A percentile compares a stretch with the other conserved stretches of the same genome.
These are phyloP conservation scores for Enteromius mattozi DNA, from an alignment of 2,797 vertebrate species.

Conservation along the genomic window DNA sequence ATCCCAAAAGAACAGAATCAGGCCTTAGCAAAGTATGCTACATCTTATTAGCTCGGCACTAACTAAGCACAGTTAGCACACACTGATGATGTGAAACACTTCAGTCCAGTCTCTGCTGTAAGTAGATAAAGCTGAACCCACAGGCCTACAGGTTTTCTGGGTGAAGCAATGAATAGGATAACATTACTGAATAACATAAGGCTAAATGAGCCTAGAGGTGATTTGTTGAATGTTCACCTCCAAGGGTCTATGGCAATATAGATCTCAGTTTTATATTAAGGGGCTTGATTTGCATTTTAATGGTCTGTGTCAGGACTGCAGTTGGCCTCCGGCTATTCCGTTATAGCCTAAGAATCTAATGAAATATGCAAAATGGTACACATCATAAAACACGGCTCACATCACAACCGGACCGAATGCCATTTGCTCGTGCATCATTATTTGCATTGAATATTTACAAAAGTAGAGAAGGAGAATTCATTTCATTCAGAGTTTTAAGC, in stretches of 20 bases:
- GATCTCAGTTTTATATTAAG: slow-evolving; percentile 69
- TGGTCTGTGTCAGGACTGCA: slow-evolving; percentile 72
- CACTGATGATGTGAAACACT: slow-evolving; percentile 19
- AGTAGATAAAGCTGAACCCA: slow-evolving; percentile 50
- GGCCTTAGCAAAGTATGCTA: slow-evolving; percentile 34
- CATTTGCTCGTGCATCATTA: slow-evolving; percentile 62
- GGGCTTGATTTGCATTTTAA: slow-evolving; percentile 77
- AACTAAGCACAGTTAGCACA: slow-evolving; percentile 37
- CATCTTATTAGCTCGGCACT: slow-evolving; percentile 51
- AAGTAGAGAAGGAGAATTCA: slow-evolving; percentile 29
- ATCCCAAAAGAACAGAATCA: slow-evolving; percentile 34
- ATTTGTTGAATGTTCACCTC: slow-evolving; percentile 66
- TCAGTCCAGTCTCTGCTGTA: slow-evolving; percentile 10
- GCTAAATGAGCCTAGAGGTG: slow-evolving; percentile 48
- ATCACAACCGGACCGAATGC: slow-evolving; percentile 66
- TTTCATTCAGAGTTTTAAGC: slow-evolving; percentile 62
- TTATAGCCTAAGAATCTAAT: slow-evolving; percentile 70
- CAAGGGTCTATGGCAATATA: slow-evolving; percentile 62
- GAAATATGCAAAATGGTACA: slow-evolving; percentile 73
- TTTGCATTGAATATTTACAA: slow-evolving; percentile 44
- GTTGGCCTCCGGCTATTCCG: slow-evolving; percentile 68
- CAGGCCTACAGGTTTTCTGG: slow-evolving; percentile 48
- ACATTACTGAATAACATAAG: slow-evolving; percentile 39
- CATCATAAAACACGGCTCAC: slow-evolving; percentile 50
- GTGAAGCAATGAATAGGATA: slow-evolving; percentile 54